Conservation (phyloP, 2,797 vertebrate species). For the Macroramphosus scolopax region DNA sequence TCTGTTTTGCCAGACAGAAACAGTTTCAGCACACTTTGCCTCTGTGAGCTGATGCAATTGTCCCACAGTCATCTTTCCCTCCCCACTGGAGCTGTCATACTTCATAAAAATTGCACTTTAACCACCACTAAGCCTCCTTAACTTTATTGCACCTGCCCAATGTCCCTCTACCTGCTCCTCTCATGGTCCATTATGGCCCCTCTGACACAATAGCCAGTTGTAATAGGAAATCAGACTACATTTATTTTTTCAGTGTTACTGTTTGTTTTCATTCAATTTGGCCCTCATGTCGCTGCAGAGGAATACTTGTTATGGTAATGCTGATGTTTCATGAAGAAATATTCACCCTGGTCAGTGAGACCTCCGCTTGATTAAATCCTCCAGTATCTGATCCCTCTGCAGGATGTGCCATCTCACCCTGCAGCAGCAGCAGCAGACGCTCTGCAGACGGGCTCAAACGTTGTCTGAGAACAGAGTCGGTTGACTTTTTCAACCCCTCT, state of each 20-base stretch:
- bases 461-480: slow-evolving; percentile 13
- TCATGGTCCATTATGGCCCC: not conserved
- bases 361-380: slow-evolving; percentile 24
- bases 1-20: slow-evolving; percentile 19
- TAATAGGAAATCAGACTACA: too few relatives aligned
- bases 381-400: slow-evolving; percentile 22
- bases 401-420: too few relatives aligned
- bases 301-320: not conserved
- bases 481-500: slow-evolving; percentile 30
- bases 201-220: too few relatives aligned
- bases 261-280: slow-evolving; percentile 2
- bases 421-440: slow-evolving; percentile 10
- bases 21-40: slow-evolving; percentile 6
- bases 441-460: too few relatives aligned
- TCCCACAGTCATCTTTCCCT: slow-evolving; percentile 6
- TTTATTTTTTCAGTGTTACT: too few relatives aligned
- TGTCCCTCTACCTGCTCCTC: slow-evolving; percentile 3
- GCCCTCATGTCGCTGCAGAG: not conserved
- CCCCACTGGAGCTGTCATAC: slow-evolving; percentile 18
- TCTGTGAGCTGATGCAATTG: slow-evolving; percentile 4
- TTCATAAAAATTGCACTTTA: slow-evolving; percentile 13
- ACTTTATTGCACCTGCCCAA: slow-evolving; percentile 7
- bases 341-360: slow-evolving; percentile 7
- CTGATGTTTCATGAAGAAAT: slow-evolving; percentile 1
- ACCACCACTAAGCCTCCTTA: slow-evolving; percentile 9